These are phyloP conservation scores for Xestia ashworthii DNA, from an alignment of 2,888 invertebrate species.

Conservation along the genomic window DNA sequence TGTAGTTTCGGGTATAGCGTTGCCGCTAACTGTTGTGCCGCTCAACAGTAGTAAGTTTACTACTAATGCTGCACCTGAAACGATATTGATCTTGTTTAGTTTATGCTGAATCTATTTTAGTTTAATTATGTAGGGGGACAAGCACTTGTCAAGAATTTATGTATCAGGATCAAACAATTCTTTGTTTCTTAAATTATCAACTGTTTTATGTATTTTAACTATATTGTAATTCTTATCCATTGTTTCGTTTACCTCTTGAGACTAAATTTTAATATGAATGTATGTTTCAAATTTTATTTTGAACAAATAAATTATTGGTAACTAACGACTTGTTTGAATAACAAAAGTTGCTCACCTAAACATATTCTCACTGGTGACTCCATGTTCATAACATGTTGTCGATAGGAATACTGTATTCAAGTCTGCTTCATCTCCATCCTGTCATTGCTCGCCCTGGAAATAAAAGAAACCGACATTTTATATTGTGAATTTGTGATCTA, in stretches of 20 bases:
- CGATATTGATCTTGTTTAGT: slow-evolving; percentile 5
- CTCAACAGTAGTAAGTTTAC: slow-evolving; percentile 86
- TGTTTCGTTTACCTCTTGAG: neutral
- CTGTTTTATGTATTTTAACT: neutral
- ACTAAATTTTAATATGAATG: neutral
- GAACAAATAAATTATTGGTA: slow-evolving; percentile 1
- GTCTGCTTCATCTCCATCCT: slow-evolving; percentile 70
- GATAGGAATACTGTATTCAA: slow-evolving; percentile 66
- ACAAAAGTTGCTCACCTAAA: slow-evolving; percentile 77
- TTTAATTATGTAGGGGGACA: neutral
- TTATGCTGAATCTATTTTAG: neutral
- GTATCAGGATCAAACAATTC: neutral
- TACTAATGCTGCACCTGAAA: slow-evolving; percentile 89
- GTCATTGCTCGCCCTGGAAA: slow-evolving; percentile 77
- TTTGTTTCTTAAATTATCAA: neutral
- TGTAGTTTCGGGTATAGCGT: slow-evolving; percentile 80
- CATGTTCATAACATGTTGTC: slow-evolving; percentile 86
- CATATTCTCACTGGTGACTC: slow-evolving; percentile 91
- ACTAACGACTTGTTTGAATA: slow-evolving; percentile 21
- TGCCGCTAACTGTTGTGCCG: slow-evolving; percentile 80
- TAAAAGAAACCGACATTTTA: slow-evolving; percentile 34
- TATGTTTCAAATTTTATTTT: neutral
- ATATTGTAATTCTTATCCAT: neutral
- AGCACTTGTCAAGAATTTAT: neutral
- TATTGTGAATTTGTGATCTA: neutral